These are phyloP conservation scores for Craterocephalus amniculus DNA, from an alignment of 2,797 vertebrate species.

Conservation along the genomic window DNA sequence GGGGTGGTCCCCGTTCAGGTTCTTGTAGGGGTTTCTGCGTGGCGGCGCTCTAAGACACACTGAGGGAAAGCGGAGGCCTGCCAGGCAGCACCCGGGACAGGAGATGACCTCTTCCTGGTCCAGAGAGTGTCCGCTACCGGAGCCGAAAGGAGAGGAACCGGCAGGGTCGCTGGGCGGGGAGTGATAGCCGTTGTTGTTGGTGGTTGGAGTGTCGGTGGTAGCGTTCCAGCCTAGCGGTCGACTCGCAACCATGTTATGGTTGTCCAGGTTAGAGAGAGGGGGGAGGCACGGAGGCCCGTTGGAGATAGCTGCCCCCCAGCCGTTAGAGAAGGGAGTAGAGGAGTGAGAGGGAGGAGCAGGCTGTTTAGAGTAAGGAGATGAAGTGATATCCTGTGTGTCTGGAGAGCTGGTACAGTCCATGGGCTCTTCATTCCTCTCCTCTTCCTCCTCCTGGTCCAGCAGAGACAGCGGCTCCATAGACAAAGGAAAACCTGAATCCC, in stretches of 20 bases:
- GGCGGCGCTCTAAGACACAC: constrained; percentile 84
- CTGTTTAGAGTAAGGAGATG: constrained; percentile 57
- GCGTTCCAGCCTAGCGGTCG: constrained; percentile 82
- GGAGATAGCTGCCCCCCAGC: constrained; percentile 80
- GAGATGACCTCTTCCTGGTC: constrained; percentile 90
- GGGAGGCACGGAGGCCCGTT: constrained; percentile 75
- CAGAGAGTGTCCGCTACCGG: constrained; percentile 70
- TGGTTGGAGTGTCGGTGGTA: constrained; percentile 46
- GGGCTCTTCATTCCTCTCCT: constrained; percentile 68
- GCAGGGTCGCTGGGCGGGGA: constrained; percentile 75
- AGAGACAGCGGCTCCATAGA: constrained; percentile 66
- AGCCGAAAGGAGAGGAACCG: constrained; percentile 73
- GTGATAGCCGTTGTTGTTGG: constrained; percentile 74
- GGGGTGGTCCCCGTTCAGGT: constrained; percentile 87
- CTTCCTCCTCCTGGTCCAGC: constrained; percentile 38
- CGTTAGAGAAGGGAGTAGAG: constrained; percentile 68
- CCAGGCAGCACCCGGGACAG: constrained; percentile 92
- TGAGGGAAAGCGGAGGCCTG: constrained; percentile 88
- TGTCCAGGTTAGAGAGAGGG: constrained; percentile 77
- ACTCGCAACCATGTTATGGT: constrained; percentile 85
- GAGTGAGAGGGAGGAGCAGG: constrained; percentile 40
- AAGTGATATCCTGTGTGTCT: constrained; percentile 72
- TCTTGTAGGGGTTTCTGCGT: constrained; percentile 89
- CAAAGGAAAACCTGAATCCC: constrained; percentile 76
- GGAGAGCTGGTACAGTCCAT: constrained; percentile 88